These are phyloP conservation scores for Scylla paramamosain DNA, from an alignment of 1,140 invertebrate species.

Conservation along the genomic window DNA sequence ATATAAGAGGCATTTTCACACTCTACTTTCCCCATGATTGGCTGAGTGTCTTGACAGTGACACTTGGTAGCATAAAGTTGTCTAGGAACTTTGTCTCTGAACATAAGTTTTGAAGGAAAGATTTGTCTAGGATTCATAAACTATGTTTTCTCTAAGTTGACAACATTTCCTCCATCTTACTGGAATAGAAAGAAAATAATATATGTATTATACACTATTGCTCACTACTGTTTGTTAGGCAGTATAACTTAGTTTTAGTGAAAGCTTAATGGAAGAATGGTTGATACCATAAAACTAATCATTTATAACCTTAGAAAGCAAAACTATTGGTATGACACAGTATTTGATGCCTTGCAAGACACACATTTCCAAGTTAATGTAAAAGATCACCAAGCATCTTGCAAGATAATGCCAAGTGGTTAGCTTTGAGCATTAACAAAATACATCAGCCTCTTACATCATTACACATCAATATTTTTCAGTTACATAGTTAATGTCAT, in stretches of 20 bases:
- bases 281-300: background rate
- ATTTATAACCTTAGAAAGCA: background rate
- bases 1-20: too few species aligned
- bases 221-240: conserved; percentile 13
- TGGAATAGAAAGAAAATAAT: background rate
- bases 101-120: background rate
- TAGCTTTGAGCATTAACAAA: too few species aligned
- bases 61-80: background rate
- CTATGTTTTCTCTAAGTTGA: background rate
- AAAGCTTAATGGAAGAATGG: background rate
- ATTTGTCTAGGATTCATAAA: background rate
- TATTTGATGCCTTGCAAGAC: too few species aligned
- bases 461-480: too few species aligned
- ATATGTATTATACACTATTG: conserved; percentile 15
- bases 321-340: too few species aligned
- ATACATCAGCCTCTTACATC: too few species aligned
- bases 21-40: too few species aligned
- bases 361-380: too few species aligned
- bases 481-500: too few species aligned
- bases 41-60: too few species aligned
- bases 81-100: conserved; percentile 2
- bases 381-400: too few species aligned
- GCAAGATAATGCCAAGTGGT: too few species aligned
- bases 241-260: conserved; percentile 24
- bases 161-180: background rate